Evolutionary conservation across 1,140 invertebrate species (phyloP).

Genomic region (Papilio xuthus): DNA sequence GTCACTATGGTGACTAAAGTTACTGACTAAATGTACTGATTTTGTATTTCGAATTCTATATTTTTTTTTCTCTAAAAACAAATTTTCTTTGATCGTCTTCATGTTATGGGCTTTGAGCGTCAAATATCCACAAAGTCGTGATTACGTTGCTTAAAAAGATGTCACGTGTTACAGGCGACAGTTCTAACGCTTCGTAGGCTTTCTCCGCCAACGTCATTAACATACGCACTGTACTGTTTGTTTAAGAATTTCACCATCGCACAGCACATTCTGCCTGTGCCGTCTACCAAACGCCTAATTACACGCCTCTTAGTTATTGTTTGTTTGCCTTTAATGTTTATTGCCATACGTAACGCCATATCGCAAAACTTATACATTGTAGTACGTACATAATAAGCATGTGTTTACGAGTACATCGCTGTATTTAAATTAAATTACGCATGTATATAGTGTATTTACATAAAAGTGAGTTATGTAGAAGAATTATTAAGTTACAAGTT

Average conservation of each 20-base stretch:
- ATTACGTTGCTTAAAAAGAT: conserved; percentile 39
- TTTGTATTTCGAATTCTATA: no score
- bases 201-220: conserved; percentile 68
- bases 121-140: neutral
- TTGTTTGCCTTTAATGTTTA: conserved; percentile 31
- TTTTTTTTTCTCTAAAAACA: no score
- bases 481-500: neutral
- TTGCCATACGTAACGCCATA: conserved; percentile 13
- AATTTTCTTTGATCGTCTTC: no score
- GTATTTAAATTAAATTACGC: conserved; percentile 15
- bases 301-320: conserved; percentile 28
- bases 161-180: conserved; percentile 51
- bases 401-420: neutral
- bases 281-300: conserved; percentile 17
- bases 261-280: neutral
- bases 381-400: neutral
- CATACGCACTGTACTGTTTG: conserved; percentile 74
- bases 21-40: no score
- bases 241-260: conserved; percentile 67
- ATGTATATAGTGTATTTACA: neutral
- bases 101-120: neutral
- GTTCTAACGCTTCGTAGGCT: conserved; percentile 67
- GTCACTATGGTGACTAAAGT: no score
- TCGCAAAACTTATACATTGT: conserved; percentile 21
- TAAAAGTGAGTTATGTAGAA: neutral